phyloP scores from a whole-genome alignment of 2,797 vertebrate genomes.

The Pseudochromis fuscus region DNA sequence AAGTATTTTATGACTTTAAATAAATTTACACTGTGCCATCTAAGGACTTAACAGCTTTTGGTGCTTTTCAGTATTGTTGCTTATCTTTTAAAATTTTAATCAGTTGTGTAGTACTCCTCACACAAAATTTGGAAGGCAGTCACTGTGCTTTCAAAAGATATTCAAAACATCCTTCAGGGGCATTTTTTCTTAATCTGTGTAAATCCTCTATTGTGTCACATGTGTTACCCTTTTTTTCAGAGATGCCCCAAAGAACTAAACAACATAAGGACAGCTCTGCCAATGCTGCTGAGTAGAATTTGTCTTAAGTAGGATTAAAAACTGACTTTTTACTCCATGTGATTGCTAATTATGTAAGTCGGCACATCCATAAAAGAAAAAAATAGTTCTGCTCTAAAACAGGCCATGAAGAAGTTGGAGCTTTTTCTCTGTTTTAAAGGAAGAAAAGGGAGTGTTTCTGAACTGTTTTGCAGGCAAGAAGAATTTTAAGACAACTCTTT shows the following conservation, averaged over 20 bases:
- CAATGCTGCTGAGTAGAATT: conserved; percentile 31
- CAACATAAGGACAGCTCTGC: conserved; percentile 39
- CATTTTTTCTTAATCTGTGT: conserved; percentile 41
- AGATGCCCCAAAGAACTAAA: conserved; percentile 26
- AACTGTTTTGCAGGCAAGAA: neutral
- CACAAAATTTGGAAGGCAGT: too few relatives aligned
- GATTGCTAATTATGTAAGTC: conserved; percentile 26
- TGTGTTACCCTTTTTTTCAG: conserved; percentile 16
- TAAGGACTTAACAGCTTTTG: neutral
- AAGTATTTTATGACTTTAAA: neutral
- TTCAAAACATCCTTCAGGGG: conserved; percentile 17
- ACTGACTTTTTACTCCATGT: conserved; percentile 36
- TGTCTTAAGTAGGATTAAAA: conserved; percentile 58
- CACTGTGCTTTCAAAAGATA: neutral
- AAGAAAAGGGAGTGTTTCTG: neutral
- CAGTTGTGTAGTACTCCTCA: neutral
- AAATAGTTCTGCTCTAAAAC: conserved; percentile 16
- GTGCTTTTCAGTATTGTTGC: neutral
- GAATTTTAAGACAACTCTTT: conserved; percentile 5
- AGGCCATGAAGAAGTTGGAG: neutral
- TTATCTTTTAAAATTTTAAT: neutral
- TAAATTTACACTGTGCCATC: neutral
- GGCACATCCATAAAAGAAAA: conserved; percentile 6
- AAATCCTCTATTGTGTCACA: conserved; percentile 43
- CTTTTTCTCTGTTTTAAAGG: neutral